These are phyloP conservation scores for Hypsibius dujardini DNA, from an alignment of 1,140 invertebrate genomes.

Conservation along the genomic window DNA sequence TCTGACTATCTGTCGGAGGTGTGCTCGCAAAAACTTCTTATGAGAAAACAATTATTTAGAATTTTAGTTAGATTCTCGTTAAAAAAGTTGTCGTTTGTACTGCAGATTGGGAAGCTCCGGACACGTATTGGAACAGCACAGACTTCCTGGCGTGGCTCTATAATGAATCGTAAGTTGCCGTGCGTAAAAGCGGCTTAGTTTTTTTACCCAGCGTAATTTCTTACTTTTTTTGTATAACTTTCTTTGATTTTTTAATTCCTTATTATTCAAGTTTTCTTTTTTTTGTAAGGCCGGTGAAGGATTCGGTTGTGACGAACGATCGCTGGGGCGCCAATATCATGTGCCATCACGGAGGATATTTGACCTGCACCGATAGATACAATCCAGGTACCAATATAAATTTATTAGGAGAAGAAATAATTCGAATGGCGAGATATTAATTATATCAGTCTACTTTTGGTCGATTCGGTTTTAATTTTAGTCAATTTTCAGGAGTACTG, in stretches of 20 bases:
- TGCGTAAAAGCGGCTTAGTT: no score
- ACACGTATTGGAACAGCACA: conserved; percentile 37
- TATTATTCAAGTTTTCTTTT: no score
- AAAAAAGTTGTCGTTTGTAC: neutral
- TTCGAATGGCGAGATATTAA: no score
- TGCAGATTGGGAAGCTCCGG: conserved; percentile 33
- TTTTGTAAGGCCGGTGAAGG: conserved; percentile 50
- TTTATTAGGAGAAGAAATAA: no score
- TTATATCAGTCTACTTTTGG: no score
- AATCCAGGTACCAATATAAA: conserved; percentile 44
- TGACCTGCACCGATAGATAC: conserved; percentile 58
- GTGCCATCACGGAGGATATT: conserved; percentile 74
- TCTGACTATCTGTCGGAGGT: no score
- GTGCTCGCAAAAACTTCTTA: no score
- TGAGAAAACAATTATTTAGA: no score
- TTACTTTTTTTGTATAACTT: no score
- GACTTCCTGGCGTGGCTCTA: conserved; percentile 40
- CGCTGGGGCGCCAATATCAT: conserved; percentile 57
- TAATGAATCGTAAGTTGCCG: conserved; percentile 30
- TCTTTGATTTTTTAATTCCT: no score
- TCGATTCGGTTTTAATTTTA: neutral
- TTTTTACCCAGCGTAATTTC: no score
- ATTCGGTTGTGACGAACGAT: conserved; percentile 70
- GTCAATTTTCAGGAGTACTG: conserved; percentile 42
- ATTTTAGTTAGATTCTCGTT: neutral